Conservation (phyloP, 1,140 invertebrate species). For the Tyrophagus putrescentiae region DNA sequence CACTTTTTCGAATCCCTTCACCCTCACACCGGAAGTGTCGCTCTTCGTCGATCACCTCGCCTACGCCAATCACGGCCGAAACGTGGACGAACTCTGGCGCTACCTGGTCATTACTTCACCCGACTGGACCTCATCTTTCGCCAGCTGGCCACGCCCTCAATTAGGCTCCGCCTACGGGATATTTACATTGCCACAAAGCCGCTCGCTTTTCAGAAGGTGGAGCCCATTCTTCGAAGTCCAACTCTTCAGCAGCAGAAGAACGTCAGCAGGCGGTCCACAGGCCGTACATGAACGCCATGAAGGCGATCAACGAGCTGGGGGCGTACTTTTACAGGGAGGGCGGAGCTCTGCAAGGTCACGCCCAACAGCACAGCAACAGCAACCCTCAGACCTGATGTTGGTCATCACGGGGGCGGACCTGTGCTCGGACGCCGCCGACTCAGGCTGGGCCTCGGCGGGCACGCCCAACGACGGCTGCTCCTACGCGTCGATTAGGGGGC, state of each 20-base stretch:
- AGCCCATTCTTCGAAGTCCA: background rate
- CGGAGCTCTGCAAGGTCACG: background rate
- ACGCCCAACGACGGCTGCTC: background rate
- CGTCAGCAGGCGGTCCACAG: background rate
- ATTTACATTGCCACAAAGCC: background rate
- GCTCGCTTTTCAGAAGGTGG: background rate
- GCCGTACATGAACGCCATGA: background rate
- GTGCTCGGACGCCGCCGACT: background rate
- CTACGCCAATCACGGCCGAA: background rate
- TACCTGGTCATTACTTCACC: background rate
- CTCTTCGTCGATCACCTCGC: background rate
- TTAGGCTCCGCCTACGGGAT: background rate
- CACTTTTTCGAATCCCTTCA: too few relatives aligned
- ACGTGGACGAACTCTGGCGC: background rate
- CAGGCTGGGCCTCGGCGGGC: background rate
- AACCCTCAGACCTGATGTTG: constrained; percentile 8
- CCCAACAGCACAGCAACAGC: too few relatives aligned
- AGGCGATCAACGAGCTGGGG: background rate
- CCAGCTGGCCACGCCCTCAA: background rate
- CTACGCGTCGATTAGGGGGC: background rate
- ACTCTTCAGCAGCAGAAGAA: too few relatives aligned
- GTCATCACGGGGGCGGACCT: background rate
- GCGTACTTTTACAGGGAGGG: background rate
- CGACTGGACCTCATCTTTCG: background rate
- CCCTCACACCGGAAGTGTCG: background rate